Base-by-base conservation (phyloP, 2,888 invertebrate species). In the Pandemis heparana region DNA sequence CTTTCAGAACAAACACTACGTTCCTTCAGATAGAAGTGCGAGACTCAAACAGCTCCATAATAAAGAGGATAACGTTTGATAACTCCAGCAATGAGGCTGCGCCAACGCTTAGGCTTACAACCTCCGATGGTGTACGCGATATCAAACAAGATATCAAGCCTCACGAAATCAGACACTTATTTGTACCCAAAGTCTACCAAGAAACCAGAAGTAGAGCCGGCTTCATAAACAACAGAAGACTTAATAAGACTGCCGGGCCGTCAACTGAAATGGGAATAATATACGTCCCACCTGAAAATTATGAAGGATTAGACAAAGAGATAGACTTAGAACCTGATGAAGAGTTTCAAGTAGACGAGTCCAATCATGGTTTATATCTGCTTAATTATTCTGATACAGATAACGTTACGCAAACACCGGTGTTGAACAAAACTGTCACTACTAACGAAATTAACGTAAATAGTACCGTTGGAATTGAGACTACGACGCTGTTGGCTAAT, bases 341-440 rank as follows among this genome's bases (percentile, higher is more conserved):
- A 87, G 94, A 92, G 75, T 94, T 95, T 72, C 95, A 95, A 87
- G 95, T 95, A 1, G 95, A 95, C 76, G 95, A 95, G 83, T 94
- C 95, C 0, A 95, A 94, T 79, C 95, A 95, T 78, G 95, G 95
- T 51, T 77, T 95, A 16, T 95, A 94, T 84, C 83, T 95, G 77
- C 87, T 95, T 6, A 95, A 95, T 79, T 95, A 93, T 85, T 94
- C 94, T 6, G 94, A 94, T 60, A 87, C 92, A 18, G 93, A 92
- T 77, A 94, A 93, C 79, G 79, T 90, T 9, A 92, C 93, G 38
- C 87, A 87, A 75, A 84, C 74, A 62, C 82, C 85, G n/a, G 82
- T 82, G 51, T 74, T 85, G 72, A 92, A 88, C 78, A 85, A 83
- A 78, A 87, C 88, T 16, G 79, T 82, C 16, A 83, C 78, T 64